Percentiles rank a stretch among this genome's conserved stretches.
phyloP scores from a whole-genome alignment of 2,797 vertebrate genomes.

The Manis pentadactyla region DNA sequence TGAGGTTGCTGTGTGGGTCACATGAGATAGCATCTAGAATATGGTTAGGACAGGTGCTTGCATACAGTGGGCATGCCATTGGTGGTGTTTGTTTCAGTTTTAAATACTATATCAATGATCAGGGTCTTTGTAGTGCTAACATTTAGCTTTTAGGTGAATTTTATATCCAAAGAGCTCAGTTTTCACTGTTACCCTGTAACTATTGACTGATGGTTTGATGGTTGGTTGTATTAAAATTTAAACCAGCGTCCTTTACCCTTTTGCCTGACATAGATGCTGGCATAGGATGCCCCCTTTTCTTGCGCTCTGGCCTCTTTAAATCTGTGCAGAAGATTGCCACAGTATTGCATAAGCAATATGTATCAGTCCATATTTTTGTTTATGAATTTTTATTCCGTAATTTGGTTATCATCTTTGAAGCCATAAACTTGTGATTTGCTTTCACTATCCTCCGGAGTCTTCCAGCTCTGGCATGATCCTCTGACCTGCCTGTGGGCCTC shows the following conservation, averaged over 20 bases:
- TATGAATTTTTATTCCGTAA: background rate
- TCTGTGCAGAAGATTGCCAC: background rate
- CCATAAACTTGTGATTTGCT: background rate
- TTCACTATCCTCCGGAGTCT: background rate
- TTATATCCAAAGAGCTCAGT: background rate
- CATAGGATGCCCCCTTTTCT: background rate
- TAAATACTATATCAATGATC: background rate
- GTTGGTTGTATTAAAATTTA: background rate
- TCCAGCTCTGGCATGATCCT: background rate
- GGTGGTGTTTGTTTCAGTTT: background rate
- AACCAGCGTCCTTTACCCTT: background rate
- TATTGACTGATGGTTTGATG: background rate
- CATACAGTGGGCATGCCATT: fast-evolving
- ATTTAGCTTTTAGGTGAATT: background rate
- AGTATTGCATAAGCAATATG: background rate
- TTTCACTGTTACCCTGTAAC: background rate
- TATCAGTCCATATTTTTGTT: background rate
- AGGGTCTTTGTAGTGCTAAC: background rate
- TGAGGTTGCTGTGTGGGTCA: background rate
- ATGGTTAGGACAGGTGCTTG: background rate
- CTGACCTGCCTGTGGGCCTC: background rate
- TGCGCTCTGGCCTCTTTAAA: background rate
- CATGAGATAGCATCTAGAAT: too few relatives aligned
- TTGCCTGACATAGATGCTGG: background rate
- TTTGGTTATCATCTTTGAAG: background rate